Conservation (phyloP, 2,888 invertebrate genomes). For the Drosophila demipolita region DNA sequence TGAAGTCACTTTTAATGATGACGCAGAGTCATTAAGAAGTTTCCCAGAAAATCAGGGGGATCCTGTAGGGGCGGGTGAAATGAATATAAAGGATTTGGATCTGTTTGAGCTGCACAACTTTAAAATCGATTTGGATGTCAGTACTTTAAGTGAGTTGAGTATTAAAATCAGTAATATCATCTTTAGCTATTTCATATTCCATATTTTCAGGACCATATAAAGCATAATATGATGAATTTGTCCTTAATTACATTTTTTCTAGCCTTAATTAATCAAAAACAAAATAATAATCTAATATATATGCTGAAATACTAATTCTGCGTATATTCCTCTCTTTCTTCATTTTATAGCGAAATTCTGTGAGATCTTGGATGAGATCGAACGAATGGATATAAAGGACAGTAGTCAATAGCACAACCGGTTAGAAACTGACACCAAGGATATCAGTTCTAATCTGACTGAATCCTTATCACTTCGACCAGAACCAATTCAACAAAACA, state of each 20-base stretch:
- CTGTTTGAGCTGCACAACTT: conserved; percentile 47
- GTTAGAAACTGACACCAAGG: neutral
- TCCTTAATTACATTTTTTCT: neutral
- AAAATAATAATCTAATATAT: neutral
- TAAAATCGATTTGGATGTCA: conserved; percentile 33
- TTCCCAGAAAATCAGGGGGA: neutral
- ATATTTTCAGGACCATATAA: neutral
- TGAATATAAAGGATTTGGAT: conserved; percentile 5
- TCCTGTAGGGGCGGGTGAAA: neutral
- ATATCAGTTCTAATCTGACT: conserved; percentile 12
- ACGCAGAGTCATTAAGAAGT: neutral
- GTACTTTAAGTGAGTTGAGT: conserved; percentile 48
- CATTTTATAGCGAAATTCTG: conserved; percentile 31
- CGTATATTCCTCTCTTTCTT: neutral
- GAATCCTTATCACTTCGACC: conserved; percentile 28
- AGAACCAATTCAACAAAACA: conserved; percentile 32
- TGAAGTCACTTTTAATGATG: neutral
- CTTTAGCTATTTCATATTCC: no score
- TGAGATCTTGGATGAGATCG: conserved; percentile 26
- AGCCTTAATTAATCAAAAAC: neutral
- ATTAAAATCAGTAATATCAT: no score
- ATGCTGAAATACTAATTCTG: neutral
- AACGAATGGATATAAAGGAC: neutral
- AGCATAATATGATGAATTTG: neutral
- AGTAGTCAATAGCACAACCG: neutral